Evolutionary conservation across 2,113 vertebrate genomes (phyloP).

Genomic region (Callithrix jacchus): DNA sequence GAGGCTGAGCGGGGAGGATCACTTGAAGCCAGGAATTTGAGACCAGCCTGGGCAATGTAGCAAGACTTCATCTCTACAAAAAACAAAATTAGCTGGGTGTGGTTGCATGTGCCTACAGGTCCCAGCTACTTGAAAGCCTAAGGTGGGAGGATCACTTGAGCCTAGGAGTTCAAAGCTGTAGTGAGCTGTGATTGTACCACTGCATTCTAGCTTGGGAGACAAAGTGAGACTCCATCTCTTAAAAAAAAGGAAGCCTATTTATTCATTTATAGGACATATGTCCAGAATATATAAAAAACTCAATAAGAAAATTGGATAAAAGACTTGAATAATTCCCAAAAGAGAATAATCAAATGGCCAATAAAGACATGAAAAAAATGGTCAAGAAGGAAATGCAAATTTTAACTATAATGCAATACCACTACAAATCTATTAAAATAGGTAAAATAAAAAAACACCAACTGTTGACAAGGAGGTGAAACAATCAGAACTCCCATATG

Average conservation of each 20-base stretch:
- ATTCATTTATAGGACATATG: not conserved
- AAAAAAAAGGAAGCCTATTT: not conserved
- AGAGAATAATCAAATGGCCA: slow-evolving; percentile 13
- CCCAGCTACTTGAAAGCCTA: too few relatives aligned
- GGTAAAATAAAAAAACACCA: slow-evolving; percentile 45
- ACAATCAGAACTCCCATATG: not conserved
- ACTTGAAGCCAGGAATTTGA: too few relatives aligned
- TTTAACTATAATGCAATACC: slow-evolving; percentile 20
- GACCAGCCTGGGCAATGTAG: too few relatives aligned
- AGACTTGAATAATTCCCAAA: not conserved
- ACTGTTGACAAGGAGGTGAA: not conserved
- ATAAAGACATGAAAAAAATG: not conserved
- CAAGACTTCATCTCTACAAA: too few relatives aligned
- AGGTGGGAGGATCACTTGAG: too few relatives aligned
- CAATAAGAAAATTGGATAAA: not conserved
- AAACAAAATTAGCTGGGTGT: too few relatives aligned
- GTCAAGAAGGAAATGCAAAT: not conserved
- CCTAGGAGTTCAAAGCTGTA: too few relatives aligned
- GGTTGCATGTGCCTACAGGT: too few relatives aligned
- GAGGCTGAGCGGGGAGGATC: too few relatives aligned
- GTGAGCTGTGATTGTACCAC: too few relatives aligned
- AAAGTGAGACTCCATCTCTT: too few relatives aligned
- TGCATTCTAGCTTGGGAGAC: too few relatives aligned
- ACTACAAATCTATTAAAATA: not conserved
- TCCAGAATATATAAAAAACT: not conserved